Base-by-base conservation (phyloP, 2,888 invertebrate species). In the Drosophila prolongata region DNA sequence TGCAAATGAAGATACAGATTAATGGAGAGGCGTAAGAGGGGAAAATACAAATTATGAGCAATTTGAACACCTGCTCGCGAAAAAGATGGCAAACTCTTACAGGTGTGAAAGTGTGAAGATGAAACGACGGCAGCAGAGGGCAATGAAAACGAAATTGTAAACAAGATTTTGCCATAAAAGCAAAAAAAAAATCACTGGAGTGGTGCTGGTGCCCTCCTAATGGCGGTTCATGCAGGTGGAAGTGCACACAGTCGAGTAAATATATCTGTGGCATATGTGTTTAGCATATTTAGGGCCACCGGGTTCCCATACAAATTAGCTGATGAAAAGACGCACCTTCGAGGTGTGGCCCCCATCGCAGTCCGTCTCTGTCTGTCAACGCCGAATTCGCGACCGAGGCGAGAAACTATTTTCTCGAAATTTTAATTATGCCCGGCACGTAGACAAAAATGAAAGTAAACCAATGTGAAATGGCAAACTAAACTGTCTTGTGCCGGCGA, bases 381-480 rank as follows among this genome's bases (percentile, higher is more conserved):
- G 44, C 49, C 57, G 24, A 68, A 75, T 75, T 70, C 54, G 69
- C 69, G 44, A 65, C 38, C 35, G 38, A 43, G 34, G 52, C 58
- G 55, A 75, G 68, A 74, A 74, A 73, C 73, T 66, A 73, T 74
- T 74, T 57, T 66, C 50, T 62, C 64, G 44, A 64, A 53, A 55
- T 78, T 79, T 85, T 79, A 76, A 85, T 85, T 87, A 83, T 83
- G 85, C 83, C 61, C 64, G 47, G 76, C 83, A 83, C 87, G 83
- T 83, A 79, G 80, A 71, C 87, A 83, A 79, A 83, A 83, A 83
- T 82, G 83, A 83, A 83, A 83, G 83, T 83, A 81, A 85, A 72
- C 80, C 69, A 75, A 85, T 81, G 87, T 84, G 85, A 87, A 82
- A 83, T 79, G 80, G 78, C 87, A 69, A 76, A 47, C 52, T 60